Evolutionary conservation across 2,888 invertebrate species (phyloP), one percentile per base, ranked within the genome.

Genomic region (Lochmaea crataegi): DNA sequence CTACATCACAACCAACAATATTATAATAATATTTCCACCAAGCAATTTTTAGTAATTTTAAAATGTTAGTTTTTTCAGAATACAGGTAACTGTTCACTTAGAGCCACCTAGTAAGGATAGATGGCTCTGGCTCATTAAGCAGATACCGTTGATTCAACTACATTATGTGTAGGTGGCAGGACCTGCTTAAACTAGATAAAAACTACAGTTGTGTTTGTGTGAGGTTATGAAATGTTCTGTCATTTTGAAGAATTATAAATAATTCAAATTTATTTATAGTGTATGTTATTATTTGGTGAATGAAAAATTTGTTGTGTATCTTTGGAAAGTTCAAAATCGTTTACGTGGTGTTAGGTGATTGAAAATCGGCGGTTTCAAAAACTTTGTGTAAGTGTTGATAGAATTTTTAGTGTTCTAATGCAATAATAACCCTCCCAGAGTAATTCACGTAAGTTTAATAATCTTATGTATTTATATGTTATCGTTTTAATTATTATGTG

Each of bases 211-310:
- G n/a, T 57, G 41, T 58, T 72, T 41, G 68, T 56, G 72, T 72
- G 68, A 72, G 72, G 72, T 72, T 75, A 75, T 75, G 69, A 67
- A 60, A 51, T 65, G 48, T 75, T 75, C 68, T 77, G 77, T 77
- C 77, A 77, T 56, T 76, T 74, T 68, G 61, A 66, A 58, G 68
- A 74, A 72, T 77, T 77, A 72, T 77, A 72, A 74, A 74, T 71
- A 77, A 75, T 77, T 75, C 73, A 73, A 73, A 77, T 72, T 74
- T 74, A 58, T 73, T 72, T 73, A 65, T 71, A 68, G 71, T 71
- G 64, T 71, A 60, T 42, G 38, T 65, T 70, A 70, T 72, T 66
- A 64, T 70, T 72, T 72, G 48, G 66, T 65, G 67, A 71, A 71
- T 70, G 57, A 69, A 69, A 61, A 75, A 75, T 58, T 69, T 69